Percentiles rank a stretch among this genome's conserved stretches.
These are phyloP conservation scores for Caenorhabditis tropicalis DNA, from an alignment of 1,140 invertebrate genomes.

Conservation along the genomic window DNA sequence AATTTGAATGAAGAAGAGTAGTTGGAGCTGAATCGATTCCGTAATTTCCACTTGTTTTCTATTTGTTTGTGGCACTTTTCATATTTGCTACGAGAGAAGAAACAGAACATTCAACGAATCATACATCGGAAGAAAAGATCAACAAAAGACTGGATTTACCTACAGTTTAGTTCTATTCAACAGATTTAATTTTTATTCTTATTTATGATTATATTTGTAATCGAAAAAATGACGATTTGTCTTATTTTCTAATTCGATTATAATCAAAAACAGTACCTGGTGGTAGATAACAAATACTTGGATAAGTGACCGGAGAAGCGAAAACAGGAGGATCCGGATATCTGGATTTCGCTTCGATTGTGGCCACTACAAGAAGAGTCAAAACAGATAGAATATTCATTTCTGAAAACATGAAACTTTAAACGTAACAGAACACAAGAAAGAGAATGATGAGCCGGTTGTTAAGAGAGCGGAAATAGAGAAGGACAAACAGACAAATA, in stretches of 20 bases:
- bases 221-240: too few species aligned
- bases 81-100: neutral
- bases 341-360: conserved; percentile 6
- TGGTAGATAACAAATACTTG: conserved; percentile 53
- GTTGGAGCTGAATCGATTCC: too few species aligned
- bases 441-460: conserved; percentile 24
- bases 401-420: neutral
- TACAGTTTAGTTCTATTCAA: conserved; percentile 3
- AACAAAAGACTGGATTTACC: neutral
- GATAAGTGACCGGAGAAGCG: conserved; percentile 47
- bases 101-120: neutral
- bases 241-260: too few species aligned
- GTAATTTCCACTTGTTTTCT: neutral
- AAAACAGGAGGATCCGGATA: conserved; percentile 52
- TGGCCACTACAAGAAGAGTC: neutral
- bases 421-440: neutral
- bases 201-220: too few species aligned
- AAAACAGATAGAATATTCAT: neutral
- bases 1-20: too few species aligned
- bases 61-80: neutral
- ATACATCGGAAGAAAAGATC: neutral
- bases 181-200: too few species aligned
- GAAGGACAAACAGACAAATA: conserved; percentile 36
- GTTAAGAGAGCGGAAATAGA: conserved; percentile 36
- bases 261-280: conserved; percentile 49